A percentile compares a stretch with the other conserved stretches of the same genome.
phyloP scores from a whole-genome alignment of 2,888 invertebrate species.

The Drosophila tanythrix region DNA sequence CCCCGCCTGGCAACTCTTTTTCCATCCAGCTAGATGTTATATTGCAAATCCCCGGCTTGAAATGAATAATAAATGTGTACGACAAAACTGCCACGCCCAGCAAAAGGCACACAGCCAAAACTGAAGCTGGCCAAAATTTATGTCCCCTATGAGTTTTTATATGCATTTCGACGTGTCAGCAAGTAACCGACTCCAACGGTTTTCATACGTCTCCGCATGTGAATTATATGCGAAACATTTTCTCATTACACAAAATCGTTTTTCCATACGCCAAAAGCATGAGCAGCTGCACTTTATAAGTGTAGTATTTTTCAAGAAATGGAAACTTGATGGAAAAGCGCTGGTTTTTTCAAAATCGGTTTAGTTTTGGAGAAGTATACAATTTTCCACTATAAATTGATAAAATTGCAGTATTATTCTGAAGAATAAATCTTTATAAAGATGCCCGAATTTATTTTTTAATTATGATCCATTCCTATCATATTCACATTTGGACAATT shows the following conservation, averaged over 20 bases:
- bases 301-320: background rate
- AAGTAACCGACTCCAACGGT: slow-evolving; percentile 56
- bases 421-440: too few relatives aligned
- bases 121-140: slow-evolving; percentile 60
- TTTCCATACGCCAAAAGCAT: background rate
- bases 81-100: slow-evolving; percentile 55
- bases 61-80: slow-evolving; percentile 71
- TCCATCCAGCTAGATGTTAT: background rate
- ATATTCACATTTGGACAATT: background rate
- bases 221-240: slow-evolving; percentile 66
- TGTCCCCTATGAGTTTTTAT: slow-evolving; percentile 57
- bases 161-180: slow-evolving; percentile 69
- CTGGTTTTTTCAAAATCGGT: fast-evolving
- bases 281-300: background rate
- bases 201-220: slow-evolving; percentile 15
- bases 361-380: background rate
- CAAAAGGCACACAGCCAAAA: slow-evolving; percentile 17
- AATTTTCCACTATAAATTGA: too few relatives aligned
- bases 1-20: slow-evolving; percentile 36
- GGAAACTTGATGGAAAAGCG: background rate
- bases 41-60: slow-evolving; percentile 41
- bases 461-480: background rate
- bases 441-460: too few relatives aligned
- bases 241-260: slow-evolving; percentile 38
- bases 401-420: too few relatives aligned